Conservation (phyloP, 2,888 invertebrate genomes). For the Digitonthophagus gazella region DNA sequence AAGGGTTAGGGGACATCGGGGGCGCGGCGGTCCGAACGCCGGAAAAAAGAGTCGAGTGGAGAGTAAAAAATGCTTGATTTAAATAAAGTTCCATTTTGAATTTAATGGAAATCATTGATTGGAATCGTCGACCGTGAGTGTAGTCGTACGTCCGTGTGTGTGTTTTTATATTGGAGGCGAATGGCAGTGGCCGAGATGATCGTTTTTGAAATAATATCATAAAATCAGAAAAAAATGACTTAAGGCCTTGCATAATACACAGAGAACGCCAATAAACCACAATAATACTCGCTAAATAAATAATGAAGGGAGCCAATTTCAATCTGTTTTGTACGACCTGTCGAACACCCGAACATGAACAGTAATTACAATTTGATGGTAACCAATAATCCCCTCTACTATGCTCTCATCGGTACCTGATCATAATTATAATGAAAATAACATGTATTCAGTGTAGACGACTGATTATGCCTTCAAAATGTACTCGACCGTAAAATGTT, state of each 20-base stretch:
- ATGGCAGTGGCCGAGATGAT: neutral
- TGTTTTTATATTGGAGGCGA: conserved; percentile 20
- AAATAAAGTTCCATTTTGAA: conserved; percentile 21
- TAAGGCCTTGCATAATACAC: neutral
- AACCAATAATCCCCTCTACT: conserved; percentile 1
- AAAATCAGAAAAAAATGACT: neutral
- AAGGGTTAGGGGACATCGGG: conserved; percentile 2
- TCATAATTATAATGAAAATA: conserved; percentile 16
- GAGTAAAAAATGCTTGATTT: conserved; percentile 18
- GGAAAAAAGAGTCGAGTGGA: conserved; percentile 17
- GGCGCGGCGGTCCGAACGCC: conserved; percentile 9
- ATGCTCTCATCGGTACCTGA: neutral
- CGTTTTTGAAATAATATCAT: neutral
- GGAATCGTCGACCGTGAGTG: conserved; percentile 13
- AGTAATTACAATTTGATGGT: conserved; percentile 31
- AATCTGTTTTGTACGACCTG: conserved; percentile 29
- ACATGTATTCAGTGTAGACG: too few species aligned
- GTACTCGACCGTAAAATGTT: too few species aligned
- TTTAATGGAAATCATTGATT: conserved; percentile 25
- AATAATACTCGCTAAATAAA: conserved; percentile 28
- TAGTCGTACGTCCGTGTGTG: conserved; percentile 3
- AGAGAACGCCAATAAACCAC: neutral
- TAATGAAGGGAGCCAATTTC: conserved; percentile 35
- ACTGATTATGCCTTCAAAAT: too few species aligned
- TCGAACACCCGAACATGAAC: conserved; percentile 30